phyloP scores from a whole-genome alignment of 2,888 invertebrate genomes.

The Magallana nippona region DNA sequence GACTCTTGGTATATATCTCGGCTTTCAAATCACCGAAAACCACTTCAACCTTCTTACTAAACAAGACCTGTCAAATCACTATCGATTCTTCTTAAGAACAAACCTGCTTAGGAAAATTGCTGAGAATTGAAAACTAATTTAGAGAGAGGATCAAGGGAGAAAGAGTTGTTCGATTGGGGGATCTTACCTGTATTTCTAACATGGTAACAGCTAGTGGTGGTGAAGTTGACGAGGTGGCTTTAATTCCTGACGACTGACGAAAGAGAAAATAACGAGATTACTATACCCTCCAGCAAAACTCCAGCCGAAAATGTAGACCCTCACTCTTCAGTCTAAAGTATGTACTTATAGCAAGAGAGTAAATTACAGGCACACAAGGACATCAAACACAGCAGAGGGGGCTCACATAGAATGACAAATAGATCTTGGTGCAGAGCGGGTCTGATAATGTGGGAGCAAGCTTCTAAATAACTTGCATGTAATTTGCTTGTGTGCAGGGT shows the following conservation, averaged over 20 bases:
- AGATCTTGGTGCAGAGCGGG: background rate
- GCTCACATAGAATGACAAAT: slow-evolving; percentile 11
- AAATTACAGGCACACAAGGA: slow-evolving; percentile 5
- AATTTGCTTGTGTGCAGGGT: slow-evolving; percentile 24
- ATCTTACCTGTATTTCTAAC: slow-evolving; percentile 29
- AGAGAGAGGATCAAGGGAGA: slow-evolving; percentile 11
- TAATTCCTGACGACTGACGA: background rate
- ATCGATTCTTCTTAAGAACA: slow-evolving; percentile 17
- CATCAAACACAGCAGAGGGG: slow-evolving; percentile 23
- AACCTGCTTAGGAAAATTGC: background rate
- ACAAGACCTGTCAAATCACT: slow-evolving; percentile 9
- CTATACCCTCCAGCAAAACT: background rate
- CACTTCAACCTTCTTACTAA: slow-evolving; percentile 4
- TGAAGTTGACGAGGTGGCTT: background rate
- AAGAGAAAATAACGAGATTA: background rate
- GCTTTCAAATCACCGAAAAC: background rate
- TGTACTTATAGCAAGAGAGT: slow-evolving; percentile 24
- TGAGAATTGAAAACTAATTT: slow-evolving; percentile 28
- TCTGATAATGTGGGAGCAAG: background rate
- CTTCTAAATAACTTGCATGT: slow-evolving; percentile 25
- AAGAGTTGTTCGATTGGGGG: background rate
- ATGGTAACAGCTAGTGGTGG: background rate
- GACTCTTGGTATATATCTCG: background rate
- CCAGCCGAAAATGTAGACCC: background rate
- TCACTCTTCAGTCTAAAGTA: slow-evolving; percentile 5